Evolutionary conservation across 2,797 vertebrate species (phyloP).

Genomic region (Chloroceryle inda): DNA sequence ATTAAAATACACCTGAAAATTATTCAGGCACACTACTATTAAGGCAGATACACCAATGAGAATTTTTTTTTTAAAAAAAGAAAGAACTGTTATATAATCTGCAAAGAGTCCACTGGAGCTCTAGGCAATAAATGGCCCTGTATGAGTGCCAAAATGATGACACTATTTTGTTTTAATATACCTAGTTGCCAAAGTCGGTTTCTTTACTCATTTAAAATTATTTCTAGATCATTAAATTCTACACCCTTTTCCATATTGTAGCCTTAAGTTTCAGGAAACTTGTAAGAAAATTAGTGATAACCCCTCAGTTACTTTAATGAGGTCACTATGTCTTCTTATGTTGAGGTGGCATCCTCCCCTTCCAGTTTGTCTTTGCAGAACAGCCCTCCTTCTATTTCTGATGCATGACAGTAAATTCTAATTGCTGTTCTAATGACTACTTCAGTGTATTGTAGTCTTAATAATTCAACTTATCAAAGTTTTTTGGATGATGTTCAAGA

Average conservation of each 20-base stretch:
- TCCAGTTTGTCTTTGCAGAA: background rate
- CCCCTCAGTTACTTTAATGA: background rate
- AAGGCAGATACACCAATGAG: background rate
- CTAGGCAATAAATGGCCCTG: background rate
- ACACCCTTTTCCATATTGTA: rapidly evolving
- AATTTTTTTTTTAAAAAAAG: background rate
- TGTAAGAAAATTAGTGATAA: background rate
- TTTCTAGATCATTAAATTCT: background rate
- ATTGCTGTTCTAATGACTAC: background rate
- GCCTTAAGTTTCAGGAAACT: background rate
- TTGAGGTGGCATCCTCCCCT: background rate
- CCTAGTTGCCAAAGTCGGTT: background rate
- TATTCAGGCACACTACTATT: background rate
- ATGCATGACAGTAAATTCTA: background rate
- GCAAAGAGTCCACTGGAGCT: background rate
- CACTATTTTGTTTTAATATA: background rate
- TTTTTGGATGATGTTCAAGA: background rate
- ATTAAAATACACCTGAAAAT: background rate
- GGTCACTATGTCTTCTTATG: background rate
- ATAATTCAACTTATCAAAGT: background rate
- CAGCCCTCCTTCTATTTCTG: background rate
- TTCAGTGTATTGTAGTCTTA: background rate
- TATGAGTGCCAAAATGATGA: background rate
- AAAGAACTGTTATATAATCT: background rate
- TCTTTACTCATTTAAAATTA: background rate